These are phyloP conservation scores for Dusona sp. DNA, from an alignment of 2,888 invertebrate genomes.

Conservation along the genomic window DNA sequence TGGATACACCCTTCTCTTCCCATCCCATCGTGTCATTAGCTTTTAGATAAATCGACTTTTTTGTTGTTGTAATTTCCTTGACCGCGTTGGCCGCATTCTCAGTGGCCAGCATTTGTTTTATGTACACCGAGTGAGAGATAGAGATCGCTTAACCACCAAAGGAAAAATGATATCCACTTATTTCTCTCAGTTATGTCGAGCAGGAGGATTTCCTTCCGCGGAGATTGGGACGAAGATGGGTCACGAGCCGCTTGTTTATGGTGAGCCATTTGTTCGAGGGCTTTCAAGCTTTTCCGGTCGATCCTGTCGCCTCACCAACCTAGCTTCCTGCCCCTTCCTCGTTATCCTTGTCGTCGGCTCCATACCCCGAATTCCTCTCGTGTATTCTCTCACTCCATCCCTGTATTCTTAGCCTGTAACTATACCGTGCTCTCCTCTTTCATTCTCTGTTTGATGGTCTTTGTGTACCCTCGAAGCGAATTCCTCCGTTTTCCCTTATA, in stretches of 20 bases:
- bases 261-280: slow-evolving; percentile 72
- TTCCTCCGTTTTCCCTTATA: slow-evolving; percentile 23
- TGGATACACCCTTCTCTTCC: not conserved
- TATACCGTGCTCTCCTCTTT: slow-evolving; percentile 49
- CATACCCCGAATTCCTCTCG: slow-evolving; percentile 62
- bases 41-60: not conserved
- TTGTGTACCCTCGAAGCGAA: slow-evolving; percentile 34
- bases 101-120: slow-evolving; percentile 29
- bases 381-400: slow-evolving; percentile 39
- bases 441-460: slow-evolving; percentile 48
- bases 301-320: slow-evolving; percentile 49
- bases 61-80: slow-evolving; percentile 33
- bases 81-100: slow-evolving; percentile 21
- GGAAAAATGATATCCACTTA: slow-evolving; percentile 56
- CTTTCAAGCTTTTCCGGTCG: slow-evolving; percentile 66
- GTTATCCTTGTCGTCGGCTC: slow-evolving; percentile 62
- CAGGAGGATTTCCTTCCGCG: slow-evolving; percentile 54
- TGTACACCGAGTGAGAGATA: slow-evolving; percentile 33
- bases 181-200: slow-evolving; percentile 36
- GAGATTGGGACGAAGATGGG: slow-evolving; percentile 47
- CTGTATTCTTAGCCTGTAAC: slow-evolving; percentile 32
- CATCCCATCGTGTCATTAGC: not conserved
- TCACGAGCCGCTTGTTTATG: slow-evolving; percentile 73
- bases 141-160: slow-evolving; percentile 56
- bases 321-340: slow-evolving; percentile 59